Conservation (phyloP, 2,888 invertebrate genomes). For the Ptychoptera albimana region DNA sequence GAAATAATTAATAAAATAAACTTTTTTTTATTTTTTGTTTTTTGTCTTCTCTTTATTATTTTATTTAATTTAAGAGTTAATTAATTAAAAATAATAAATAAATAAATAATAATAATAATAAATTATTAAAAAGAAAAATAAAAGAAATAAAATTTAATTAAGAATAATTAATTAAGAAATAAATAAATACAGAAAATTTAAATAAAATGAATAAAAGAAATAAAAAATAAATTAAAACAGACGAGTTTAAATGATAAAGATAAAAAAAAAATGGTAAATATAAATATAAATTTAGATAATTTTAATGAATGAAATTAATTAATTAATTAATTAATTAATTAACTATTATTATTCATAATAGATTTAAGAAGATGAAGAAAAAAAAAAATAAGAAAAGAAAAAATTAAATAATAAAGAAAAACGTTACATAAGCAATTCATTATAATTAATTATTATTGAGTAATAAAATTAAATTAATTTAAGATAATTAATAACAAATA, state of each 20-base stretch:
- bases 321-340: slow-evolving; percentile 2
- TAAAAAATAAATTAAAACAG: not conserved
- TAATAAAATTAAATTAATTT: no score
- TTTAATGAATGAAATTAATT: no score
- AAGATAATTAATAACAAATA: no score
- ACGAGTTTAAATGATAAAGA: not conserved
- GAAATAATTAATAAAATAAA: no score
- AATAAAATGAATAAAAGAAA: not conserved
- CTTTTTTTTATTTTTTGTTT: no score
- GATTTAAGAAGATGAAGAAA: slow-evolving; percentile 1
- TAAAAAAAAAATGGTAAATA: not conserved
- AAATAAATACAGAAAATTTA: no score
- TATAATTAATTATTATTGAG: no score
- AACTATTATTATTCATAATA: slow-evolving; percentile 2
- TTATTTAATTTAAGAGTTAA: no score
- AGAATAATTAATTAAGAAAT: slow-evolving; percentile 1
- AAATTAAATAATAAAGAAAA: slow-evolving; percentile 2
- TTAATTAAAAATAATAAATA: not conserved
- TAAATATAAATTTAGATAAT: slow-evolving; percentile 1
- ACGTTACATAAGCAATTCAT: not conserved
- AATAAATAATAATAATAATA: not conserved
- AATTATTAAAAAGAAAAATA: not conserved
- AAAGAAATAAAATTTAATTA: not conserved
- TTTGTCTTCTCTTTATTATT: no score
- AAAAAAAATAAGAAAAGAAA: slow-evolving; percentile 1